Evolutionary conservation across 2,888 invertebrate genomes (phyloP), one percentile per base, ranked within the genome.

Genomic region (Clistopyga incitator): DNA sequence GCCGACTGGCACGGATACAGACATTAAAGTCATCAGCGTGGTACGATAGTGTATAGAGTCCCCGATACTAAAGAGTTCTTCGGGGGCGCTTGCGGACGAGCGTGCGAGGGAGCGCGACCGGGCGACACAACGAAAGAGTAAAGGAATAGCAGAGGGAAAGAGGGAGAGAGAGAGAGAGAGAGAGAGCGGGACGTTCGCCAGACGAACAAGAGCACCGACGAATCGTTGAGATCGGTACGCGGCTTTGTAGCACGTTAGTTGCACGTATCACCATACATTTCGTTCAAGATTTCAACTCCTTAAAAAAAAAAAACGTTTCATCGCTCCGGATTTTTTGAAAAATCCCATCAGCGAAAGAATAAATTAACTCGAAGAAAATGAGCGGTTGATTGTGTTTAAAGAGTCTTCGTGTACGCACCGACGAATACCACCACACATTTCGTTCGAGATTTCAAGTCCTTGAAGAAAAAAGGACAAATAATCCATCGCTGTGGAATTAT

Each of bases 1-100:
- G 88, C 88, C 89, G 92, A 91, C 91, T 92, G 91, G 92, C 88
- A 91, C 92, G 92, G 92, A 92, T 92, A 92, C 92, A 90, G 90
- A 91, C 91, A 92, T 92, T 93, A 92, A 90, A 92, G 88, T 90
- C 89, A 92, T 92, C 92, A 92, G 87, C 89, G 87, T 86, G 74
- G 61, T 82, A 85, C 85, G 71, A 72, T 75, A 65, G 75, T 68
- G 65, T 65, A 70, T n/a, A 80, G 76, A 89, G 87, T 86, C 89
- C 88, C 88, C 86, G 88, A 89, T 89, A 88, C 85, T 84, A 88
- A 89, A 89, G 77, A 81, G 89, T 89, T 89, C 87, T 88, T 88
- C 87, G 87, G 87, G 85, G 68, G 72, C 76, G 20, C 23, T 42
- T 23, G 18, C n/a, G 38, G 8, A 38, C 38, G 38, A 20, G 64